Percentiles rank a stretch among this genome's conserved stretches.
Evolutionary conservation across 2,888 invertebrate species (phyloP).

Genomic region (Cosmia trapezina): DNA sequence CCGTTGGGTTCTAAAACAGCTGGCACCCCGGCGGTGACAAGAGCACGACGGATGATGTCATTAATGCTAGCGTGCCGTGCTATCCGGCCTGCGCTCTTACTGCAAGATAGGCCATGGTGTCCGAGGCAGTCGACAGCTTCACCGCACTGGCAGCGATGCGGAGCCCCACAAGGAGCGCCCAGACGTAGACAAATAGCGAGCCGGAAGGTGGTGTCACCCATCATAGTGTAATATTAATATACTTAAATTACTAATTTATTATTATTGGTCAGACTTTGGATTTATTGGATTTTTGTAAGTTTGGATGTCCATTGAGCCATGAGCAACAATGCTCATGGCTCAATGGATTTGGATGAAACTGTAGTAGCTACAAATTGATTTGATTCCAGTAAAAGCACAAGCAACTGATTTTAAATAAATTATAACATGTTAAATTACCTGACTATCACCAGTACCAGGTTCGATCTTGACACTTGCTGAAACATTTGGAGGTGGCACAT

Average conservation of each 20-base stretch:
- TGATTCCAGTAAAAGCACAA: neutral
- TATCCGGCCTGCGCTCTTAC: too few relatives aligned
- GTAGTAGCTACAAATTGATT: neutral
- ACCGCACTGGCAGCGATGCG: too few relatives aligned
- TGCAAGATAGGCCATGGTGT: too few relatives aligned
- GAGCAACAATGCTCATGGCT: neutral
- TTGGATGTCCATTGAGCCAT: neutral
- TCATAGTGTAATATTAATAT: neutral
- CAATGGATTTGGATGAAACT: neutral
- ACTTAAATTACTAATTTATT: neutral
- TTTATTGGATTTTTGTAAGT: neutral
- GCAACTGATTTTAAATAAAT: neutral
- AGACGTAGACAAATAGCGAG: too few relatives aligned
- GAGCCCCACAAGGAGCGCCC: too few relatives aligned
- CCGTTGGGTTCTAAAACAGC: too few relatives aligned
- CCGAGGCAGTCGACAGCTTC: too few relatives aligned
- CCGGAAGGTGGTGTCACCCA: too few relatives aligned
- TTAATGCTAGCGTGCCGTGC: too few relatives aligned
- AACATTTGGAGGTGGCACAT: constrained; percentile 68
- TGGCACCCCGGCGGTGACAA: too few relatives aligned
- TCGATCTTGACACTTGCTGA: constrained; percentile 69
- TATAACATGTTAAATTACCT: constrained; percentile 61
- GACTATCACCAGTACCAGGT: constrained; percentile 63
- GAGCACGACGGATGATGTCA: too few relatives aligned
- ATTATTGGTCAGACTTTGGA: neutral